phyloP scores from a whole-genome alignment of 2,888 invertebrate species.

The Drosophila sordidapex region DNA sequence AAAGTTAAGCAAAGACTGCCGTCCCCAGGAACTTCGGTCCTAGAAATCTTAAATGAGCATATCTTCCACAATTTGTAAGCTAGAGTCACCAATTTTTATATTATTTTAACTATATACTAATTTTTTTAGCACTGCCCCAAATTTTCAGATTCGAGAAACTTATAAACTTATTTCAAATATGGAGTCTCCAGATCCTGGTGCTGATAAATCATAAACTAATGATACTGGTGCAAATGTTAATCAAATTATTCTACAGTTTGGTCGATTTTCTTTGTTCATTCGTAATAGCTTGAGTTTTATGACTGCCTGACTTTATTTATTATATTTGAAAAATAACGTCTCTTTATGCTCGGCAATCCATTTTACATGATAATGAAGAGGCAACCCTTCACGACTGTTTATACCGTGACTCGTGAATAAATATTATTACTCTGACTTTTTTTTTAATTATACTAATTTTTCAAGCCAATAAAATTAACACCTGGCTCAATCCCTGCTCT shows the following conservation, averaged over 20 bases:
- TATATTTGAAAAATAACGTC: constrained; percentile 85
- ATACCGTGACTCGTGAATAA: not conserved
- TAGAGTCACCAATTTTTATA: no score
- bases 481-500: not conserved
- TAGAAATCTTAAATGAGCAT: no score
- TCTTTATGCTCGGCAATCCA: constrained; percentile 36
- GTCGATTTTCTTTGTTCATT: constrained; percentile 90
- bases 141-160: not conserved
- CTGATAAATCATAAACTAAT: constrained; percentile 7
- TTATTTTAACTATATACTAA: no score
- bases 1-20: no score
- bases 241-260: constrained; percentile 86
- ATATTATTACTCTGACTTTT: not conserved
- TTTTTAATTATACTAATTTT: not conserved
- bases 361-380: not conserved
- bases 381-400: not conserved
- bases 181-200: not conserved
- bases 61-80: no score
- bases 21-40: no score
- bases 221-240: not conserved
- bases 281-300: constrained; percentile 93
- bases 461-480: not conserved
- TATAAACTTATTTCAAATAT: not conserved
- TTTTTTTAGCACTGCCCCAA: not conserved
- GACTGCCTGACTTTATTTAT: constrained; percentile 91